Conservation (phyloP, 2,888 invertebrate species). For the Drosophila yooni region DNA sequence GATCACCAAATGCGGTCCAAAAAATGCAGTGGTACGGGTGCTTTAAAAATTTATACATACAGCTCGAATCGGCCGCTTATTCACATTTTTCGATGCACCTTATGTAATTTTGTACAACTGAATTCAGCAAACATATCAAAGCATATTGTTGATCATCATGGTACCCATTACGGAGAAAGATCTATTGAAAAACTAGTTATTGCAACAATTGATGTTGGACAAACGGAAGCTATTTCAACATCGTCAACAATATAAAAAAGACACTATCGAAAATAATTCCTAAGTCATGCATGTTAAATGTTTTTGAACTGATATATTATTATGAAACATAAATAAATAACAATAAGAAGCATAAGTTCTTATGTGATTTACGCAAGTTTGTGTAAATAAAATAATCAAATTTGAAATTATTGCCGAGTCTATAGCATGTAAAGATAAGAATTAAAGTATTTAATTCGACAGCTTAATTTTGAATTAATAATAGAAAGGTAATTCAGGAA, state of each 20-base stretch:
- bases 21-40: neutral
- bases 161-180: neutral
- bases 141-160: conserved; percentile 28
- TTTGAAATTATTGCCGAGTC: neutral
- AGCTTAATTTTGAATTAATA: neutral
- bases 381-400: neutral
- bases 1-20: conserved; percentile 15
- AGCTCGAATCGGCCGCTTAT: conserved; percentile 2
- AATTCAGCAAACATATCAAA: conserved; percentile 31
- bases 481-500: neutral
- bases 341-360: neutral
- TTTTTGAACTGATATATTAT: neutral
- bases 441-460: neutral
- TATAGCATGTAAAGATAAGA: neutral
- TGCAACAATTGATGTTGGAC: conserved; percentile 3
- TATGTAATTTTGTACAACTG: conserved; percentile 33
- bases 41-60: conserved; percentile 16
- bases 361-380: neutral
- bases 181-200: conserved; percentile 18
- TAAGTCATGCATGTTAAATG: neutral
- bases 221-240: neutral
- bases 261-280: neutral
- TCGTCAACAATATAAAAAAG: neutral
- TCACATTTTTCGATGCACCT: conserved; percentile 18
- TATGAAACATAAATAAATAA: neutral